Base-by-base conservation (phyloP, 64 coral and sea anemone species). In the Montipora efflorescens region DNA sequence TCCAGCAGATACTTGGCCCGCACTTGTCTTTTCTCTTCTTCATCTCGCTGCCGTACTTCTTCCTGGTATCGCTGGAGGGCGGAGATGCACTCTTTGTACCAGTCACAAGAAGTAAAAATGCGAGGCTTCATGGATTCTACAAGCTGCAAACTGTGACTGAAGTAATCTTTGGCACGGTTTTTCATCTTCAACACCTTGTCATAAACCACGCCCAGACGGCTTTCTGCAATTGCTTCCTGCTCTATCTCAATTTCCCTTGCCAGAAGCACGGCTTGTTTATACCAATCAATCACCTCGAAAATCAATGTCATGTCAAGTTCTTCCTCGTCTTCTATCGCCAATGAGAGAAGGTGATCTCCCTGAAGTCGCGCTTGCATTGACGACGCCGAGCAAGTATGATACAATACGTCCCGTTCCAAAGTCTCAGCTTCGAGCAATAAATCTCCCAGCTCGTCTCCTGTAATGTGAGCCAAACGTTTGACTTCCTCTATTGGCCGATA, bases 211-310 rank as follows among this genome's bases (percentile, higher is more conserved):
- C 95, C 95, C 3, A 96, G 88, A 25, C 55, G 61, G 13, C 95
- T 87, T 7, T 86, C 79, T 1, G 95, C 95, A n/a, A 96, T 96
- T 8, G 95, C 95, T 90, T 96, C 95, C 48, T 96, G 95, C 55
- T 96, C 91, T 23, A 96, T 74, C 3, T 96, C 91, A 11, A 96
- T 21, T 49, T 96, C 95, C 15, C 95, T 59, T 48, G 95, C 92
- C 8, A 97, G 67, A 12, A 97, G 80, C 18, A 83, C 82, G 5
- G 10, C 10, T 57, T 90, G 87, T 59, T 96, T 96, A 68, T 93
- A 96, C 95, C 95, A 94, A 47, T 96, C 95, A 16, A 96, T 96
- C 14, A 94, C 95, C 57, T 97, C 92, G 76, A 89, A 97, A 48
- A 97, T 69, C 77, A 97, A 49, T 8, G 90, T 83, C 82, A 97